Conservation (phyloP, 2,888 invertebrate genomes). For the Melanchra persicariae region DNA sequence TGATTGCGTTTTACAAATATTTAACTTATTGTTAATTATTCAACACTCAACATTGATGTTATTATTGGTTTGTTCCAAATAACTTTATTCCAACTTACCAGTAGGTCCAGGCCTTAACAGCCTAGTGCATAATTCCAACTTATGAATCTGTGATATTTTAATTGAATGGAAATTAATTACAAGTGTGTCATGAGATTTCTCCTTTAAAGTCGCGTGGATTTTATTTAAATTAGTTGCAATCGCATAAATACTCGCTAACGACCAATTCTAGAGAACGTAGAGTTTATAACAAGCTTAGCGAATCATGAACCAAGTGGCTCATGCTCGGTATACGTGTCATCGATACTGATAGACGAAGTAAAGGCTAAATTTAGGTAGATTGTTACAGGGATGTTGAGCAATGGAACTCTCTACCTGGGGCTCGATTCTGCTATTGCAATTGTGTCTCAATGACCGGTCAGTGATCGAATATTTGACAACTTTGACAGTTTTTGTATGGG, state of each 20-base stretch:
- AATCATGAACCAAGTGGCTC: not conserved
- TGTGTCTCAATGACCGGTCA: too few relatives aligned
- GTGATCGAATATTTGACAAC: too few relatives aligned
- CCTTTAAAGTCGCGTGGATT: slow-evolving; percentile 11
- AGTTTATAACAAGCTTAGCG: not conserved
- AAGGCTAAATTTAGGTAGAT: not conserved
- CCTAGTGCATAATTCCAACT: not conserved
- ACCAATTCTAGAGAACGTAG: not conserved
- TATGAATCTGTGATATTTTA: slow-evolving; percentile 10
- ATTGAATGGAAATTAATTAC: slow-evolving; percentile 15
- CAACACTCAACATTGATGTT: too few relatives aligned
- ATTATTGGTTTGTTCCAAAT: not conserved
- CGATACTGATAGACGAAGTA: not conserved
- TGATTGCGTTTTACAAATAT: not conserved
- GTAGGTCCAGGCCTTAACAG: not conserved
- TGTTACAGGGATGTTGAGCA: not conserved
- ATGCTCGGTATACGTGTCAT: not conserved
- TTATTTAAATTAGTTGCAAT: slow-evolving; percentile 11
- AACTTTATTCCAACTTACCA: not conserved
- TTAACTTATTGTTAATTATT: not conserved
- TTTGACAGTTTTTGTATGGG: too few relatives aligned
- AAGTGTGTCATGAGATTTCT: slow-evolving; percentile 10
- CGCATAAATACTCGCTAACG: not conserved
- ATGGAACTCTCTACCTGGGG: too few relatives aligned
- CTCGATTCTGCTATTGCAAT: too few relatives aligned